Evolutionary conservation across 1,140 invertebrate species (phyloP), one percentile per base, ranked within the genome.

Genomic region (Chironomus striatipennis): DNA sequence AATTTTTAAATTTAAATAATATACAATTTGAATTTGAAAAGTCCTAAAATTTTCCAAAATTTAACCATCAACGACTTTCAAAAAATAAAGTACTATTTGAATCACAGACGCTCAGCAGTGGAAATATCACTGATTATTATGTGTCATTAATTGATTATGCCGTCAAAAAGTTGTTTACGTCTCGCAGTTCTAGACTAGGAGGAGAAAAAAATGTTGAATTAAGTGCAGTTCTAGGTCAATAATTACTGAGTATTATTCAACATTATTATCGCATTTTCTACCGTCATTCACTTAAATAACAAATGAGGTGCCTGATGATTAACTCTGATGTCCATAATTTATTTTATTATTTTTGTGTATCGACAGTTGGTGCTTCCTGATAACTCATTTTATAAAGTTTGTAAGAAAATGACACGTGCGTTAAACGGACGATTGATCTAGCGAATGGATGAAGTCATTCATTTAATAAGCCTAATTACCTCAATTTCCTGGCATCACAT

Each of bases 171-270:
- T n/a, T 57, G n/a, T 57, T 57, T 57, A n/a, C n/a, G 47, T 57
- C 47, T 57, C 47, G 3, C n/a, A 12, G n/a, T 57, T 57, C 47
- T 57, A 15, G 12, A 57, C 47, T 15, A 5, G 47, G 47, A 57
- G 4, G 47, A 57, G 12, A 12, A 57, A n/a, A 57, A 57, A 47
- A 57, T 34, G 24, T 34, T 2, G 5, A 34, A 34, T 34, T 34
- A 57, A 57, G 47, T 57, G 47, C 47, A 57, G 12, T 57, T 57
- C 47, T n/a, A n/a, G 47, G 47, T 57, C 47, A 57, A 47, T n/a
- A 57, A 57, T n/a, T 12, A 57, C n/a, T n/a, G n/a, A 57, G 5
- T n/a, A 57, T 57, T 34, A 34, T 34, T 34, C 24, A 34, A 34
- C 24, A 34, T 34, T 34, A 34, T 34, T 57, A 57, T 57, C 47